Conservation (phyloP, 2,888 invertebrate species). For the Acrocera orbiculus region DNA sequence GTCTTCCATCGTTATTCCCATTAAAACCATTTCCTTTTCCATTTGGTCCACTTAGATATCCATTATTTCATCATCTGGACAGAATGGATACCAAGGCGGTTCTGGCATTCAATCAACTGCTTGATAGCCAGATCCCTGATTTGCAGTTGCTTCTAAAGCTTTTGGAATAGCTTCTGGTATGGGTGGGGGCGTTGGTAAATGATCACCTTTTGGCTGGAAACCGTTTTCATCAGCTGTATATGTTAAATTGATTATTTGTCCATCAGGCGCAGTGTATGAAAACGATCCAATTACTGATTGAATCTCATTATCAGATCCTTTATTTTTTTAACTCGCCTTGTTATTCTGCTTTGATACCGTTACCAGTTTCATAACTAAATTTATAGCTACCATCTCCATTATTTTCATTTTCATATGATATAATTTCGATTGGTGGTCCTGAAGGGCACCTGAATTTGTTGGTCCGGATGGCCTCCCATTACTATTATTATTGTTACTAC, state of each 20-base stretch:
- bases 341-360: conserved; percentile 44
- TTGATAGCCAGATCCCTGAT: too few species aligned
- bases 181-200: conserved; percentile 45
- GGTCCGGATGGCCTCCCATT: too few species aligned
- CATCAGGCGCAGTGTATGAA: conserved; percentile 47
- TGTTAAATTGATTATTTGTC: conserved; percentile 39
- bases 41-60: conserved; percentile 15
- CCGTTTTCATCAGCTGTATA: conserved; percentile 50
- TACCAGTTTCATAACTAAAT: conserved; percentile 43
- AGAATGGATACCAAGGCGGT: conserved; percentile 18
- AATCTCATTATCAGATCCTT: conserved; percentile 36
- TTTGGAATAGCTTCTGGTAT: conserved; percentile 46
- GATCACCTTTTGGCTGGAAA: conserved; percentile 39
- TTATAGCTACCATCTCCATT: conserved; percentile 41
- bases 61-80: conserved; percentile 20
- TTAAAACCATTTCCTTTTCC: conserved; percentile 14
- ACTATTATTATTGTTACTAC: too few species aligned
- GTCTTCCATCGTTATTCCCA: conserved; percentile 13
- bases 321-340: conserved; percentile 42
- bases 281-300: conserved; percentile 42
- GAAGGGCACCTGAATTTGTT: too few species aligned
- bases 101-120: conserved; percentile 15
- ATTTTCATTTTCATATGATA: conserved; percentile 39
- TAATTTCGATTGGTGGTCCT: conserved; percentile 34
- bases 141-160: conserved; percentile 36